Evolutionary conservation across 2,113 vertebrate genomes (phyloP).

Genomic region (Lepus timidus): DNA sequence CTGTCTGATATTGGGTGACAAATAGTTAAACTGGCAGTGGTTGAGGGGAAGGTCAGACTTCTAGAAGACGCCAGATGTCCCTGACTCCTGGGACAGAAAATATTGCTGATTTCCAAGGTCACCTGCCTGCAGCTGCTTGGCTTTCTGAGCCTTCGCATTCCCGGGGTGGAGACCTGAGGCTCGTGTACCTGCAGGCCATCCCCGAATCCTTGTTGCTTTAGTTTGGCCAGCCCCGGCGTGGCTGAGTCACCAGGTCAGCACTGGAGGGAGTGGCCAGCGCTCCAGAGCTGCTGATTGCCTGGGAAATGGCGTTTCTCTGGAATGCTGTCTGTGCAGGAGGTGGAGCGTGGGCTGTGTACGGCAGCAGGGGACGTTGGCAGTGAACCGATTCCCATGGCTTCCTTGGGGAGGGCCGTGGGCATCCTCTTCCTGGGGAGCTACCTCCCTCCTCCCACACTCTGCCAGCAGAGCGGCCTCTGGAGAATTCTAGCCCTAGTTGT

Average conservation of each 20-base stretch:
- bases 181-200: background rate
- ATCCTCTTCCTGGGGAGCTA: background rate
- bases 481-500: background rate
- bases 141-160: background rate
- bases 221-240: background rate
- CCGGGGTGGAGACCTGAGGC: background rate
- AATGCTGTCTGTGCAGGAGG: background rate
- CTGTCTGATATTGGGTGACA: background rate
- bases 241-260: background rate
- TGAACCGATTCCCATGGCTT: constrained; percentile 42
- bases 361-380: background rate
- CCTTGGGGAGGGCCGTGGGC: background rate
- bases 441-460: background rate
- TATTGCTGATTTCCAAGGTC: background rate
- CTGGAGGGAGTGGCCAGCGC: background rate
- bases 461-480: background rate
- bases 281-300: background rate
- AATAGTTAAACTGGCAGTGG: background rate
- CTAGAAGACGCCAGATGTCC: background rate
- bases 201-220: background rate
- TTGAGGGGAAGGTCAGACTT: background rate
- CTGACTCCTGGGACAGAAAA: background rate
- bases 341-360: background rate
- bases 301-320: background rate
- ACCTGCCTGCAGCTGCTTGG: background rate